Base-by-base conservation (phyloP, 1,140 invertebrate genomes). In the Micrasema minimum region DNA sequence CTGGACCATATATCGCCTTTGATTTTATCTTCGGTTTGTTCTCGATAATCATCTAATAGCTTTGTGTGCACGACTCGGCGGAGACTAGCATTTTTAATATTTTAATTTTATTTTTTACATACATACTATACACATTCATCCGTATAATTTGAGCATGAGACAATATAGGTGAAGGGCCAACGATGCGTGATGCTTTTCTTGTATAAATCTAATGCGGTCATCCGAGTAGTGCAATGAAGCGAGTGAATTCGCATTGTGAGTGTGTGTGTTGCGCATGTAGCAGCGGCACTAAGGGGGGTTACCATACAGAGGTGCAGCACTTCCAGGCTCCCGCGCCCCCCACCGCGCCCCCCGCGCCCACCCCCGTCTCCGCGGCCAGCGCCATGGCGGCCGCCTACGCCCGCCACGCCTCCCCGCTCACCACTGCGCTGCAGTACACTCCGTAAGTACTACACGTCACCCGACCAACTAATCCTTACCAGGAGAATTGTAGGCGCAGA, bases 251-350 rank as follows among this genome's bases (percentile, higher is more conserved):
- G 76, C 77, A 77, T 76, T 76, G 77, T 77, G 78, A 77, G 78
- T 80, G 77, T 79, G 72, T 80, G 77, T 81, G 78, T 80, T 80
- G 71, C 69, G 78, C 79, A 81, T 80, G 82, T 84, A 86, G 90
- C 90, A 77, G 89, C 91, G 78, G 91, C 87, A 65, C 79, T 89
- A 75, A 81, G 87, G 79, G 91, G 91, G 78, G 90, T 86, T 66
- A 82, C 85, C 67, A 89, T 92, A 74, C 91, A 91, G 77, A 85
- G 91, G 78, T 84, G 64, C 82, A 85, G 75, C 86, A 87, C 76
- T 85, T 87, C 76, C 85, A 84, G 72, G 85, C 85, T 62, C 83
- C 79, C 78, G 84, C 86, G 72, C 82, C 86, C 72, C 82, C 82
- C 75, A 80, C 77, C 77, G 83, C 83, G 12, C 80, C 83, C 55